Evolutionary conservation across 37 sponge, comb jelly and placozoan genomes (phyloP), one percentile per base, ranked within the genome.

Genomic region (Beroe ovata): DNA sequence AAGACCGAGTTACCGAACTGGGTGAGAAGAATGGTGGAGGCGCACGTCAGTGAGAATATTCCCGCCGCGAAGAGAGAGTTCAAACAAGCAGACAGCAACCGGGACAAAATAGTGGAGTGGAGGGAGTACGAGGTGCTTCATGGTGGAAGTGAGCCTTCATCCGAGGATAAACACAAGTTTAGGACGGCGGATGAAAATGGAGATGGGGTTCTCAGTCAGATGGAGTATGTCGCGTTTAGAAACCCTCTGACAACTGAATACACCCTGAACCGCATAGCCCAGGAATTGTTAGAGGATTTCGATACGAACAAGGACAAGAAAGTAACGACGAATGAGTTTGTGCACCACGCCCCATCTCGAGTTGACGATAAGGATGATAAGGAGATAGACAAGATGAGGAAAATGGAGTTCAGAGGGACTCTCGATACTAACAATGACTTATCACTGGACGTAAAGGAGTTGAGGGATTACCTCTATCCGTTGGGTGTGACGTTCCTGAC

Each of bases 381-480:
- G 22, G 84, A 77, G 84, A 77, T 77, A n/a, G 84, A 77, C 41
- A 39, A 77, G 25, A 21, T 77, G 42, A 77, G 84, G 84, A 77
- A 36, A 23, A 42, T 23, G 26, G 84, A 77, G 84, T 77, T 77
- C 28, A 38, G 54, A 4, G 84, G 28, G 2, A 21, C 54, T 4
- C 26, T 77, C 54, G 84, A 77, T 26, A 39, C 20, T 1, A 77
- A 77, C 54, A 36, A 77, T 4, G 84, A 77, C 33, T 18, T 11
- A 40, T 4, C 4, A 18, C 84, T 77, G 19, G 84, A 77, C 41
- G 26, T 77, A 20, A 20, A n/a, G 41, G 84, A 77, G 33, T 36
- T 77, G 20, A 77, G 38, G 47, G 54, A 39, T 1, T 77, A 77
- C 33, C 47, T 77, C 2, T 6, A 77, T 40, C 84, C 84, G 8